Conservation (phyloP, 2,113 vertebrate species). For the Hyaena hyaena region DNA sequence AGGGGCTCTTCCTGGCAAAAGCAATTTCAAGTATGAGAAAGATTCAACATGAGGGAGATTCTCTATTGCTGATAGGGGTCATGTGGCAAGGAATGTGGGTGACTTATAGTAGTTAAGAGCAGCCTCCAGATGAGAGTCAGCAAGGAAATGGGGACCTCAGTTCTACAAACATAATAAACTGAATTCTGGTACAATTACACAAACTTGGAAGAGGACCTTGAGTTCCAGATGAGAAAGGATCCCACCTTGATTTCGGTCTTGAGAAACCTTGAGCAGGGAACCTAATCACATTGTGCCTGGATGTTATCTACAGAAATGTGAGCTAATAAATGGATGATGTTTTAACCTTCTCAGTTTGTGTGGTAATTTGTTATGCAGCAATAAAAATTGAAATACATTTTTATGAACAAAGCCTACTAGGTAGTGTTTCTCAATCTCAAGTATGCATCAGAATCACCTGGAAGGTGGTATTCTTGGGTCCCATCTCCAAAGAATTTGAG, state of each 20-base stretch:
- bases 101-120: neutral
- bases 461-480: neutral
- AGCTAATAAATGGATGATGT: neutral
- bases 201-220: neutral
- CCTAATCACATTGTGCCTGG: neutral
- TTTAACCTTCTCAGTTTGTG: neutral
- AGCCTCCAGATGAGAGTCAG: neutral
- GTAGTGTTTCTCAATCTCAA: neutral
- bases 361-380: neutral
- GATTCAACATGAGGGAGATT: neutral
- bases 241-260: neutral
- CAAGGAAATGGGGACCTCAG: neutral
- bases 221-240: neutral
- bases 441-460: neutral
- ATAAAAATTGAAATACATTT: neutral
- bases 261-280: neutral
- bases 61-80: neutral
- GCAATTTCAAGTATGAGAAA: neutral
- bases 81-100: neutral
- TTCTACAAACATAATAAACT: neutral
- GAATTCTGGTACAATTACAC: neutral
- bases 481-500: neutral
- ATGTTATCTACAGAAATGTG: neutral
- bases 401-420: neutral
- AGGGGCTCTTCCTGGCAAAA: neutral